Base-by-base conservation (phyloP, 1,140 invertebrate genomes). In the Papilio helenus region DNA sequence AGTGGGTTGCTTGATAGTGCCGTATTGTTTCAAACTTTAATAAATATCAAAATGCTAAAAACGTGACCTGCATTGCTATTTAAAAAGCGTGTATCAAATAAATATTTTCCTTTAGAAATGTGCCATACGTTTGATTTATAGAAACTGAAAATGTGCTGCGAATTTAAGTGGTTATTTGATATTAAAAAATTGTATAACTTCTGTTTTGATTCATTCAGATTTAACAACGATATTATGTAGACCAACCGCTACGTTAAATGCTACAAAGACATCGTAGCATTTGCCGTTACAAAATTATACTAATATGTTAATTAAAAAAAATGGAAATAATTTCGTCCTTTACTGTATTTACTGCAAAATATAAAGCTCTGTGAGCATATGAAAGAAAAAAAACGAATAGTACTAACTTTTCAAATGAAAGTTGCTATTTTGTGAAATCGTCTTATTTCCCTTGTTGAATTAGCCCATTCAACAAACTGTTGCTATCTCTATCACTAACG, bases 71-170 rank as follows among this genome's bases (percentile, higher is more conserved):
- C 61, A 68, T 68, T 68, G 20, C 20, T 61, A 68, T 29, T 68
- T 68, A 68, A 12, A 68, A 68, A 29, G 26, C 61, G 14, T 68
- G 26, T 29, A 29, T 68, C 61, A 14, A 68, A 68, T 68, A 68
- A 68, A 29, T 68, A 68, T 68, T 68, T 29, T 34, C 61, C 61
- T 68, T 68, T 68, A 18, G 12, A 26, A 61, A 61, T 26, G 58
- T 26, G 58, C 23, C 12, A 61, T 26, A 61, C 23, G 7, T 61
- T 61, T 61, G 58, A 61, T 61, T 61, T 61, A 61, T 61, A 61
- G 23, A 14, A 61, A 61, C 58, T 23, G 58, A 61, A 61, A 61
- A 26, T 61, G 58, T 16, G 23, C 58, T 23, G 4, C 29, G 58
- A 26, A 61, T 61, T 26, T 20, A 55, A 55, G 51, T 55, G 51